phyloP scores from a whole-genome alignment of 2,888 invertebrate genomes.

The Eristalinus sepulchralis region DNA sequence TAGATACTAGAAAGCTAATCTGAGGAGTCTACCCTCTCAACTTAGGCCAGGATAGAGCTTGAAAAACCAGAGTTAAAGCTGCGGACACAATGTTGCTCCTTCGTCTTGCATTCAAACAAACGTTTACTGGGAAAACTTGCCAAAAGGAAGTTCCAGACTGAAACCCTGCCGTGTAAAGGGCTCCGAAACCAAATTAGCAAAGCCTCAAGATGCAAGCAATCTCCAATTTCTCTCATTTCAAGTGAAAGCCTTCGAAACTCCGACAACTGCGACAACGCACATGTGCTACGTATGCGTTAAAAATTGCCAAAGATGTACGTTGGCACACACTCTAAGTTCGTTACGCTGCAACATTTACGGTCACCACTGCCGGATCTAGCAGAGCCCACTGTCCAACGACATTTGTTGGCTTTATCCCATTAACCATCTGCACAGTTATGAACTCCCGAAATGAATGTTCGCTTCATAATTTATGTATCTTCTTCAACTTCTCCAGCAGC shows the following conservation, averaged over 20 bases:
- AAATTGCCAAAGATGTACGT: neutral
- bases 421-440: conserved; percentile 30
- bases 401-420: conserved; percentile 24
- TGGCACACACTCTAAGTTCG: neutral
- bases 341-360: neutral
- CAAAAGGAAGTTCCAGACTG: too few relatives aligned
- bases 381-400: conserved; percentile 12
- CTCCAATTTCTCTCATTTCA: too few relatives aligned
- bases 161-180: too few relatives aligned
- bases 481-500: conserved; percentile 5
- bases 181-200: too few relatives aligned
- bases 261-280: neutral
- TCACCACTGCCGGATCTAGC: neutral
- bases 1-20: too few relatives aligned
- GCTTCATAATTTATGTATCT: conserved; percentile 37
- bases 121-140: too few relatives aligned
- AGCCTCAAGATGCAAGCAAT: too few relatives aligned
- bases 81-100: too few relatives aligned
- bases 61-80: too few relatives aligned
- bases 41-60: too few relatives aligned
- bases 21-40: too few relatives aligned
- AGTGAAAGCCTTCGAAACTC: neutral
- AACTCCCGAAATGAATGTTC: conserved; percentile 50
- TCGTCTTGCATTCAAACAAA: too few relatives aligned
- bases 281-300: neutral